Evolutionary conservation across 2,797 vertebrate species (phyloP).

Genomic region (Falco biarmicus): DNA sequence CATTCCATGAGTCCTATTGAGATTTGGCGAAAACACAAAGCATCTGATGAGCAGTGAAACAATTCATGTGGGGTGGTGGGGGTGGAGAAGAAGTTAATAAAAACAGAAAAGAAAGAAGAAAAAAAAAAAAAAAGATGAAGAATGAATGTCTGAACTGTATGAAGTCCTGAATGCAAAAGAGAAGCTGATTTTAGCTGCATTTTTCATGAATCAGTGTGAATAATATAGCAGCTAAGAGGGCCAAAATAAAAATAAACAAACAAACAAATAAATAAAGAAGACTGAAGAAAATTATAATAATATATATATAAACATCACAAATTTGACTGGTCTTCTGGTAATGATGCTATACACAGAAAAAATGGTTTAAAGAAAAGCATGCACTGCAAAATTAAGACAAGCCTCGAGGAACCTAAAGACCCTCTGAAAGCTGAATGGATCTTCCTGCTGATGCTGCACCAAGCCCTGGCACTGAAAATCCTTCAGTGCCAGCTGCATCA

Average conservation of each 20-base stretch:
- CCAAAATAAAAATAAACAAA: background rate
- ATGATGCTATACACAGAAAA: background rate
- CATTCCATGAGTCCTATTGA: background rate
- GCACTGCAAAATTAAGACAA: background rate
- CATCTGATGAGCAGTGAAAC: background rate
- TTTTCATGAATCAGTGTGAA: background rate
- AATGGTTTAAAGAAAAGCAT: background rate
- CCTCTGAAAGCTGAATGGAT: background rate
- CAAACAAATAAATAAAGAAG: background rate
- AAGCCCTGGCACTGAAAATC: background rate
- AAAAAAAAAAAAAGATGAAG: accelerated
- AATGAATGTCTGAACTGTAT: background rate
- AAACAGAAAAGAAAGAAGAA: background rate
- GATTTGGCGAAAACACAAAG: background rate
- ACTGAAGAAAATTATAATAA: background rate
- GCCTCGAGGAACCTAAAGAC: background rate
- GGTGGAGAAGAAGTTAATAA: background rate
- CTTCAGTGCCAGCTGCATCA: background rate
- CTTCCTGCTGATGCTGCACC: background rate
- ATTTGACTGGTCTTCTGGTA: background rate
- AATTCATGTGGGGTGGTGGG: accelerated
- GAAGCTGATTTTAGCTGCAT: background rate
- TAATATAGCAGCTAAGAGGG: background rate
- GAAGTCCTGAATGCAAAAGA: background rate
- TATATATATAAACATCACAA: background rate